A percentile compares a stretch with the other conserved stretches of the same genome.
phyloP scores from a whole-genome alignment of 2,113 vertebrate genomes.

The Leuciscus idus region DNA sequence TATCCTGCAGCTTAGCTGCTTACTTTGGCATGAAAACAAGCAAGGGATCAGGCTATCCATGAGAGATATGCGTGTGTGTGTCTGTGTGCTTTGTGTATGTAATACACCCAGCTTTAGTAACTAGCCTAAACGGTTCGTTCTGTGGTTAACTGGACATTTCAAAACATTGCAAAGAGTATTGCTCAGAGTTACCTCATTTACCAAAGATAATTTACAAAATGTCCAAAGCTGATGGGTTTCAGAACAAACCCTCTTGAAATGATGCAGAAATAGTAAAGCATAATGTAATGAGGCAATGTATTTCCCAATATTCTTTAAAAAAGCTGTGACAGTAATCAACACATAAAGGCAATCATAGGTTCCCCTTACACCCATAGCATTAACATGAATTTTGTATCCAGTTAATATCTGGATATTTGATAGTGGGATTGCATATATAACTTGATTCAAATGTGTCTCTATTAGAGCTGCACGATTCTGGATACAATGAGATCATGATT shows the following conservation, averaged over 20 bases:
- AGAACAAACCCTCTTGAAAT: neutral
- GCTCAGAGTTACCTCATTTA: constrained; percentile 28
- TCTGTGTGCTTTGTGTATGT: neutral
- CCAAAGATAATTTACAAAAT: constrained; percentile 10
- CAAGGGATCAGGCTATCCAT: neutral
- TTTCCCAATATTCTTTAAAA: neutral
- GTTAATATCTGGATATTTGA: neutral
- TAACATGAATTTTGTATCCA: neutral
- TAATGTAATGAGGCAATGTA: neutral
- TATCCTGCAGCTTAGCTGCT: constrained; percentile 40
- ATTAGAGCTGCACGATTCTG: no score
- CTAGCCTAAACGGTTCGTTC: neutral
- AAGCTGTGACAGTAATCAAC: neutral
- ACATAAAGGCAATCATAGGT: neutral
- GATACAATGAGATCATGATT: no score
- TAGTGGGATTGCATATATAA: neutral
- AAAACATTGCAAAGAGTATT: constrained; percentile 24
- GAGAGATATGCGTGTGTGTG: constrained; percentile 22
- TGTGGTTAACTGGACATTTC: neutral
- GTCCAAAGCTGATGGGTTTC: neutral
- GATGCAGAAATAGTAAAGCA: neutral
- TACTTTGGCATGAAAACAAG: constrained; percentile 34
- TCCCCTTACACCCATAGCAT: neutral
- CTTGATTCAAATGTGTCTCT: neutral
- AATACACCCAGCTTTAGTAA: neutral